These are phyloP conservation scores for Podarcis cretensis DNA, from an alignment of 2,113 vertebrate genomes.

Conservation along the genomic window DNA sequence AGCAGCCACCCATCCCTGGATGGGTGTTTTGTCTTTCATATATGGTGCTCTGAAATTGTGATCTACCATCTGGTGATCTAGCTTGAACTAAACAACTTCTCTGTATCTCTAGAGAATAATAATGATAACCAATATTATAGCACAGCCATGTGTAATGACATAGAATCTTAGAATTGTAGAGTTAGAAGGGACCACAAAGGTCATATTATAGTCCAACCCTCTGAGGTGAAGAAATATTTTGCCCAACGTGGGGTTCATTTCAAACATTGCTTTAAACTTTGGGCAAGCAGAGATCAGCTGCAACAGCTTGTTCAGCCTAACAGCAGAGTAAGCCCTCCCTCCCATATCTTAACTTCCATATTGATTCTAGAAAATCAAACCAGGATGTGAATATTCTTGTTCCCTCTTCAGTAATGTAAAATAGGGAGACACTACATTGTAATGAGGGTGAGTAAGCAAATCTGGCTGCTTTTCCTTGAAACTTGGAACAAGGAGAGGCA, in stretches of 20 bases:
- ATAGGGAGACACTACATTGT: background rate
- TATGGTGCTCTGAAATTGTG: slow-evolving; percentile 45
- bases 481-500: no score
- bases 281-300: background rate
- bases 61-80: slow-evolving; percentile 55
- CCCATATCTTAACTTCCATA: background rate
- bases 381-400: background rate
- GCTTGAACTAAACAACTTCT: background rate
- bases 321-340: no score
- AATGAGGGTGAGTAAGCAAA: background rate
- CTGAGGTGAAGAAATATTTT: no score
- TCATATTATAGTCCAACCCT: no score
- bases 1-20: slow-evolving; percentile 39
- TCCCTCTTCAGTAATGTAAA: background rate
- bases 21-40: slow-evolving; percentile 40
- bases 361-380: background rate
- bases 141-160: background rate
- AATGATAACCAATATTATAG: slow-evolving; percentile 7
- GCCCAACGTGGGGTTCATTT: no score
- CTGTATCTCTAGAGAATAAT: slow-evolving; percentile 8
- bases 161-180: no score
- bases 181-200: no score
- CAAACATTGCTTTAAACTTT: background rate
- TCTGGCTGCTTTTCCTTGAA: background rate
- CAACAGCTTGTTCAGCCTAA: background rate